Base-by-base conservation (phyloP, 2,888 invertebrate genomes). In the Campopleginae sp. region DNA sequence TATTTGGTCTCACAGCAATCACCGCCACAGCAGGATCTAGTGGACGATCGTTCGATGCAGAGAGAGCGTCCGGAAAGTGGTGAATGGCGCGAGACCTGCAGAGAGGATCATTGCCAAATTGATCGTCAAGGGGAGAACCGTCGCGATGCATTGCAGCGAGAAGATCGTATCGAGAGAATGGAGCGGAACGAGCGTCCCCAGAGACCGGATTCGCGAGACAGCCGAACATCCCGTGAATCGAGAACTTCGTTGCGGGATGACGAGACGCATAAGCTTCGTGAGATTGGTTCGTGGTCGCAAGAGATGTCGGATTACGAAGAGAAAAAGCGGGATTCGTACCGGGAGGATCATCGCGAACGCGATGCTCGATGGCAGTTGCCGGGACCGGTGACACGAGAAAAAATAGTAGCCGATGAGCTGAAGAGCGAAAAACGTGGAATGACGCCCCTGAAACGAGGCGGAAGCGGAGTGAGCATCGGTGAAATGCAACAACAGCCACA, bases 331-430 rank as follows among this genome's bases (percentile, higher is more conserved):
- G 93, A 94, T 44, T 86, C 89, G 23, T 93, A 92, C 81, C 92
- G 91, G 46, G 93, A 93, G 42, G 93, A 93, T 58, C 88, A 88
- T 68, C 89, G 90, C 14, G 91, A 90, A n/a, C 89, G 92, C n/a
- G 87, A 89, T n/a, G 90, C 92, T 33, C 74, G 86, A 6, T 84
- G 87, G 71, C 93, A 95, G 76, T 94, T 94, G 84, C 95, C 95
- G n/a, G 95, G 95, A 23, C 95, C 96, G 1, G 95, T 95, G 12
- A 95, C 95, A 0, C 94, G 95, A 84, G 96, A 96, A 80, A 95
- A 95, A 87, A 94, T 96, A 23, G 94, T 96, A 31, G 95, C 95
- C 89, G 95, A 95, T 58, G 95, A 95, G 90, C 88, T 94, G 61
- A 94, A 94, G 86, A 93, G 91, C 44, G 95, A 95, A 85, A 95